A percentile compares a stretch with the other conserved stretches of the same genome.
phyloP scores from a whole-genome alignment of 1,140 invertebrate species.

The Dinothrombium tinctorium region DNA sequence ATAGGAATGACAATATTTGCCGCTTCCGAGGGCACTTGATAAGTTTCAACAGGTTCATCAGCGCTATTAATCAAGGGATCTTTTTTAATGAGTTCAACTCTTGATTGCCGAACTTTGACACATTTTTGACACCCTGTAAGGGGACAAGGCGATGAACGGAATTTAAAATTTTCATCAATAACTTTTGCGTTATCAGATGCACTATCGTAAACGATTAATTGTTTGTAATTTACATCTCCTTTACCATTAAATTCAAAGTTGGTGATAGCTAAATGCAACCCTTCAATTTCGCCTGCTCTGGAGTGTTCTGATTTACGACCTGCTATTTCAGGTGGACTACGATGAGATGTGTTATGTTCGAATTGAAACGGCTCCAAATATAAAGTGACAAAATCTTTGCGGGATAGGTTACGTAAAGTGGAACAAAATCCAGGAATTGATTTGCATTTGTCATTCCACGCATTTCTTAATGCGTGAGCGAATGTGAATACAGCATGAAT shows the following conservation, averaged over 20 bases:
- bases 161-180: not conserved
- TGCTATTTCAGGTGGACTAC: not conserved
- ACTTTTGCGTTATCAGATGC: not conserved
- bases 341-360: not conserved
- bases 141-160: not conserved
- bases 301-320: not conserved
- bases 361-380: not conserved
- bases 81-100: not conserved
- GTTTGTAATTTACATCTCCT: not conserved
- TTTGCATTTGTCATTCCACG: not conserved
- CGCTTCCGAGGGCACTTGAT: too few species aligned
- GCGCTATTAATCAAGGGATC: too few species aligned
- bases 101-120: not conserved
- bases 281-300: not conserved
- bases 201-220: not conserved
- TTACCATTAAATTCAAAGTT: not conserved
- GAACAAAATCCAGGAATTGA: not conserved
- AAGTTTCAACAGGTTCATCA: too few species aligned
- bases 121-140: not conserved
- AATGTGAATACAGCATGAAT: conserved; percentile 1
- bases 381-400: not conserved
- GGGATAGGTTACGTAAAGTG: not conserved
- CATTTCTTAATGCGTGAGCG: not conserved
- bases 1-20: too few species aligned
- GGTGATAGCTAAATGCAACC: not conserved